Base-by-base conservation (phyloP, 1,140 invertebrate species). In the Heliconius hermathena region DNA sequence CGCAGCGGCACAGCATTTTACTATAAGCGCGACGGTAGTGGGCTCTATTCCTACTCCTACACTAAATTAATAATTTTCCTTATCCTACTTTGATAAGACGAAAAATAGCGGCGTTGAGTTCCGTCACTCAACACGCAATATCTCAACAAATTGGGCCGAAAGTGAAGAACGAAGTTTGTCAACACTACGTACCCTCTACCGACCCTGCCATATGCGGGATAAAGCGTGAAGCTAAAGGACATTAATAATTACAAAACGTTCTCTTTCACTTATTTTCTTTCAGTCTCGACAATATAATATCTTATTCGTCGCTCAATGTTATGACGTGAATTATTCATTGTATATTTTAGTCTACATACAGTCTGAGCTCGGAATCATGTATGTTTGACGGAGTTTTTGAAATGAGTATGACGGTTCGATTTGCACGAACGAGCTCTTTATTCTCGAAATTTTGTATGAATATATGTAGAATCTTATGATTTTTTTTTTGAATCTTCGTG, bases 241-340 rank as follows among this genome's bases (percentile, higher is more conserved):
- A 46, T 46, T 11, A 46, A 66, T 22, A 66, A 66, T 66, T 66
- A 26, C 8, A 66, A 26, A 66, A 26, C 3, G 9, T 16, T 66
- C n/a, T 26, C 60, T 26, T 29, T 66, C 22, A 16, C 29, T 72
- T 11, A 72, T 20, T 72, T 73, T 72, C 49, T 72, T 54, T 22
- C 76, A 29, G 11, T 26, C 46, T n/a, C 26, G 52, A 80, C 74
- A 73, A 71, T 76, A 71, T 77, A 74, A 80, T 72, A 38, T 74
- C 76, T 74, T 38, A 76, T 77, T 60, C 80, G 79, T 41, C 38
- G 60, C 60, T 49, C 46, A 52, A 49, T 54, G 70, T 72, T 86
- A 87, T 88, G 83, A 88, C 79, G 83, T 88, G 86, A 87, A 90
- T 90, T 88, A 90, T 90, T 90, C 88, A 88, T 90, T 82, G 85